These are phyloP conservation scores for Lepilemur ruficaudatus DNA, from an alignment of 2,797 vertebrate genomes.

Conservation along the genomic window DNA sequence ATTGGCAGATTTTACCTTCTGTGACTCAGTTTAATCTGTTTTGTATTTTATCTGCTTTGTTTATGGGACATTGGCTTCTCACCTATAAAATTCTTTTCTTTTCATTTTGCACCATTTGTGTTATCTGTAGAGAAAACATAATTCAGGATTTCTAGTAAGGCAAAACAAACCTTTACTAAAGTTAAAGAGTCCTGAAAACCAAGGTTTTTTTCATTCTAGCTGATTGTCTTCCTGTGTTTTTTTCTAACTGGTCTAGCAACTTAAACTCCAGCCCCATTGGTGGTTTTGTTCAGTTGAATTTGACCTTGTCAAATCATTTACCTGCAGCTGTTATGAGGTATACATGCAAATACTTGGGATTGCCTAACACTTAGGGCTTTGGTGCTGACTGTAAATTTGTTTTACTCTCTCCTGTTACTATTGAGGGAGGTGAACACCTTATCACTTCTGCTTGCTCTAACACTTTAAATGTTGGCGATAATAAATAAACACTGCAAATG, in stretches of 20 bases:
- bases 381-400: slow-evolving; percentile 50
- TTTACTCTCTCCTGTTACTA: slow-evolving; percentile 23
- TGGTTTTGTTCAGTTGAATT: slow-evolving; percentile 33
- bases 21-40: slow-evolving; percentile 34
- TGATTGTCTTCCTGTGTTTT: slow-evolving; percentile 34
- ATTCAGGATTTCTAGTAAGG: not conserved
- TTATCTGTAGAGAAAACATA: not conserved
- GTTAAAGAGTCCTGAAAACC: not conserved
- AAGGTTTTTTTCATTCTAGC: not conserved
- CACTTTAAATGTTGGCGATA: slow-evolving; percentile 42
- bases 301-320: slow-evolving; percentile 75
- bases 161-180: not conserved
- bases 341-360: slow-evolving; percentile 53
- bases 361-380: slow-evolving; percentile 6
- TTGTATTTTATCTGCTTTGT: not conserved
- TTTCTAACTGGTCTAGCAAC: slow-evolving; percentile 60
- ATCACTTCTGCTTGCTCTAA: slow-evolving; percentile 27
- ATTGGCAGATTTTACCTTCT: not conserved
- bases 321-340: slow-evolving; percentile 16
- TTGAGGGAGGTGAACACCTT: slow-evolving; percentile 25
- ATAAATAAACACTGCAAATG: not conserved
- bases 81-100: not conserved
- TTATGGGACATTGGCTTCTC: not conserved
- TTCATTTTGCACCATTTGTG: not conserved
- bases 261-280: slow-evolving; percentile 43